phyloP scores from a whole-genome alignment of 2,113 vertebrate species.

The Melanocharis versteri region DNA sequence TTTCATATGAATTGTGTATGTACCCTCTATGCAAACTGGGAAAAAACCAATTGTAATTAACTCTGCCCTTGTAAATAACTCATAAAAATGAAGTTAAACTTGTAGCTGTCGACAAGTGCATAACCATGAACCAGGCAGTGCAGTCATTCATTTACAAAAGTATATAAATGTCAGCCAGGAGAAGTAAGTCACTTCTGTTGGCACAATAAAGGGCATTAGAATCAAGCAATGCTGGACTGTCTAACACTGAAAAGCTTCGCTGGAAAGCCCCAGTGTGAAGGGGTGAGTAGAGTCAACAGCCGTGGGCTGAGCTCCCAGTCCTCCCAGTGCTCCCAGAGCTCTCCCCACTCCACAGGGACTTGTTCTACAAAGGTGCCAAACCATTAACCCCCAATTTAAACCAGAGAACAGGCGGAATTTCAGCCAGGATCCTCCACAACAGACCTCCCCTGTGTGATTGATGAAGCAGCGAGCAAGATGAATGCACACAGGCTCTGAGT shows the following conservation, averaged over 20 bases:
- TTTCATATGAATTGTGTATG: neutral
- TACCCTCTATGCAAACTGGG: neutral
- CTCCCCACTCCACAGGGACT: neutral
- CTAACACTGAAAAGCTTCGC: neutral
- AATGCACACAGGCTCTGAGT: neutral
- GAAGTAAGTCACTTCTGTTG: neutral
- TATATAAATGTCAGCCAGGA: neutral
- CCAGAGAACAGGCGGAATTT: neutral
- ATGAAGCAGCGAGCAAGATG: constrained; percentile 29
- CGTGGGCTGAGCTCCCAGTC: neutral
- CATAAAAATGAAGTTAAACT: neutral
- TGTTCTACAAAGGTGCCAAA: neutral
- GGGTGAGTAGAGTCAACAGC: neutral
- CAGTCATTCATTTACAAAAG: neutral
- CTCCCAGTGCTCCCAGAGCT: neutral
- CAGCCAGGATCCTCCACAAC: neutral
- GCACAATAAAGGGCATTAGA: neutral
- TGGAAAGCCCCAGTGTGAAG: neutral
- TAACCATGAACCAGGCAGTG: neutral
- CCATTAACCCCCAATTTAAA: neutral
- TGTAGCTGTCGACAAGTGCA: neutral
- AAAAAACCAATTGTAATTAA: neutral
- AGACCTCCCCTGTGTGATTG: neutral
- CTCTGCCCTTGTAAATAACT: neutral
- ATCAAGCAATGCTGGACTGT: neutral